phyloP scores from a whole-genome alignment of 1,140 invertebrate species.

The Nilaparvata lugens region DNA sequence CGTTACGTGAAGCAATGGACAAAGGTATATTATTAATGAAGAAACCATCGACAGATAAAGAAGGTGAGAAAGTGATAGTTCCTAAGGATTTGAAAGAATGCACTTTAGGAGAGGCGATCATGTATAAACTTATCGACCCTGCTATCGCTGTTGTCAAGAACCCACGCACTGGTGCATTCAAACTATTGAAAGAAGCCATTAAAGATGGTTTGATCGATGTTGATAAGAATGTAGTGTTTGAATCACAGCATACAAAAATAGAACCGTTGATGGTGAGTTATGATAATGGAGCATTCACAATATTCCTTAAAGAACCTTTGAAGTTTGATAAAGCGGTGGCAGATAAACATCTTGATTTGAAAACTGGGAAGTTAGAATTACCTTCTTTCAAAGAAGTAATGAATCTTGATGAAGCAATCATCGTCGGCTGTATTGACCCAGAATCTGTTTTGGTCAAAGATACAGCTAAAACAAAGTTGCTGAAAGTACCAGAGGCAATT shows the following conservation, averaged over 20 bases:
- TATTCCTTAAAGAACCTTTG: slow-evolving; percentile 60
- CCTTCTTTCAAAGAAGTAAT: slow-evolving; percentile 56
- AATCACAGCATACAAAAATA: slow-evolving; percentile 50
- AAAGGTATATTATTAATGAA: too few relatives aligned
- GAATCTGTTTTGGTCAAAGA: slow-evolving; percentile 84
- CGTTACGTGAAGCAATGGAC: slow-evolving; percentile 63
- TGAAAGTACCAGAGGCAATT: slow-evolving; percentile 78
- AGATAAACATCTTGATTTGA: slow-evolving; percentile 55
- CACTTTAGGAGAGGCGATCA: slow-evolving; percentile 68
- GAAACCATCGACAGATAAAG: too few relatives aligned
- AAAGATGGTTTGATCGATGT: slow-evolving; percentile 60
- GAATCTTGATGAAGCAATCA: slow-evolving; percentile 76
- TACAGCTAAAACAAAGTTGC: slow-evolving; percentile 64
- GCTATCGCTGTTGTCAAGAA: slow-evolving; percentile 67
- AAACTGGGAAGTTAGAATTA: slow-evolving; percentile 65
- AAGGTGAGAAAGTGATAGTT: too few relatives aligned
- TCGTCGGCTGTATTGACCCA: slow-evolving; percentile 73
- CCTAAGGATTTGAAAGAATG: slow-evolving; percentile 44
- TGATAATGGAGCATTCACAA: slow-evolving; percentile 51
- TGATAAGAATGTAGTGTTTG: slow-evolving; percentile 52
- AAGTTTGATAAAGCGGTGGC: slow-evolving; percentile 70
- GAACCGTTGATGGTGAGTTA: slow-evolving; percentile 61
- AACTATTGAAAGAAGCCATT: slow-evolving; percentile 59
- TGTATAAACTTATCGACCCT: slow-evolving; percentile 64
- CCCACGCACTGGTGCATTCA: slow-evolving; percentile 60